Evolutionary conservation across 2,888 invertebrate species (phyloP), one percentile per base, ranked within the genome.

Genomic region (Drosophila aldrichi): DNA sequence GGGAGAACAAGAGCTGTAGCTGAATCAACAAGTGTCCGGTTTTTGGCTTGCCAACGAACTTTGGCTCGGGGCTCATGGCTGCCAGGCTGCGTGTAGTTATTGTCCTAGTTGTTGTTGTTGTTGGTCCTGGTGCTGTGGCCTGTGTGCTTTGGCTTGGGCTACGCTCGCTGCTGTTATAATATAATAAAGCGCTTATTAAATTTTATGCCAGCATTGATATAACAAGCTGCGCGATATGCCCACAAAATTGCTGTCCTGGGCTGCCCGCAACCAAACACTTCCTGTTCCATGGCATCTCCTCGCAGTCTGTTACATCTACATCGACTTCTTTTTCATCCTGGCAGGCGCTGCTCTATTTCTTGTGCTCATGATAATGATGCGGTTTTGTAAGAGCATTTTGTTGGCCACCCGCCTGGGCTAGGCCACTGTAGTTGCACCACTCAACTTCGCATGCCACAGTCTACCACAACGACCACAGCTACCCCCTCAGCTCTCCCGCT

Each of bases 121-220:
- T n/a, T 40, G 52, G 22, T 60, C 29, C 29, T 29, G 29, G 2
- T 29, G 29, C 29, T 29, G 29, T 29, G 29, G 29, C 29, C n/a
- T n/a, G n/a, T n/a, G n/a, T 29, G 29, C 7, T 29, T 29, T 8
- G 1, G 29, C 29, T 7, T 29, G 29, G 8, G 29, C 29, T 29
- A 9, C 8, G 7, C 29, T 29, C 29, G 29, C 29, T 29, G 70
- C 62, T 70, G 48, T 70, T 78, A 77, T 81, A 81, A 82, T 82
- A 78, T 81, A 86, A 88, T 88, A 84, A 87, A 86, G 88, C 87
- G 82, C 79, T 87, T 84, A 88, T 87, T 82, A 88, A 87, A 87
- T 82, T 83, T 79, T 70, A 70, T 64, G 62, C 36, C 60, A 54
- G 74, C 62, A 59, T 58, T 41, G 57, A 52, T 70, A 77, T 71